Evolutionary conservation across 2,888 invertebrate genomes (phyloP), one percentile per base, ranked within the genome.

Genomic region (Leptura quadrifasciata): DNA sequence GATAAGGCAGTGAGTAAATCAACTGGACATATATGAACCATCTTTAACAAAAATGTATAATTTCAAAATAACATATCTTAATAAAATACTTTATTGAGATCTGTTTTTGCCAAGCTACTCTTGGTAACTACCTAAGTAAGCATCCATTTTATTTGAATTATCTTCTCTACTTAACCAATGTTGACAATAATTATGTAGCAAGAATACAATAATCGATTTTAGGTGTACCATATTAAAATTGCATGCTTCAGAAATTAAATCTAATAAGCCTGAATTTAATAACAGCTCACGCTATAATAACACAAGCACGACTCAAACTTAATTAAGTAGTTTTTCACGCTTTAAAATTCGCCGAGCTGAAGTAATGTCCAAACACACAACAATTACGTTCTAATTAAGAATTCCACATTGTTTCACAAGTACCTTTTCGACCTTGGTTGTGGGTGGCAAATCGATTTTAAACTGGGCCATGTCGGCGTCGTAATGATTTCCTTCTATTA

Each of bases 311-410:
- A 21, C 54, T 24, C 15, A n/a, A 21, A 21, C 10, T 52, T 21
- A 21, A 65, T 21, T 65, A 21, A 17, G 18, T 0, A 52, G 17
- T 35, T 65, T 21, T 65, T 65, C 21, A 54, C 35, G 35, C 20
- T 64, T 8, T 21, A 47, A 64, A 64, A 64, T 61, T n/a, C n/a
- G 17, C 17, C 8, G 18, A 61, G 31, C 9, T 20, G 39, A 47
- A 24, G 52, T 65, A 20, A n/a, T 65, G 15, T 21, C 20, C 39
- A 65, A 52, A 47, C 24, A n/a, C 21, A 63, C 60, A 67, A 58
- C 61, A 57, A 74, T 76, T 63, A 76, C 39, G 65, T 31, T 35
- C 47, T 68, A 74, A 76, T 74, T 76, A 74, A 72, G 61, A 74
- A 68, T 63, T 67, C 72, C 71, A 73, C 70, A 58, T 73, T 73